Base-by-base conservation (phyloP, 2,888 invertebrate genomes). In the Thymelicus acteon region DNA sequence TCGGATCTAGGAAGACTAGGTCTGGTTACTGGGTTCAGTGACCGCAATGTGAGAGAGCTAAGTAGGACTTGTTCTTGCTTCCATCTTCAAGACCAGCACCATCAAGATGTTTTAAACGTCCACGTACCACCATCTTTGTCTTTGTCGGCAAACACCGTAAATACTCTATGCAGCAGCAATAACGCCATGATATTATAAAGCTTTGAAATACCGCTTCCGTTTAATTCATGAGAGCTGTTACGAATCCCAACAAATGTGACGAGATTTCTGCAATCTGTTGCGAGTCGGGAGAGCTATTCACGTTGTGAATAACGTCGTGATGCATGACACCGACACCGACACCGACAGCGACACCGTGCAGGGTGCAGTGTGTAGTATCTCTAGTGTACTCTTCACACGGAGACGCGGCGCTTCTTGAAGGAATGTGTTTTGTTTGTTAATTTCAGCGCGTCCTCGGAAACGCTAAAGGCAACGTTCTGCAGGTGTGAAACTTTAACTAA, bases 341-440 rank as follows among this genome's bases (percentile, higher is more conserved):
- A 31, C 0, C 44, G 44, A 44, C 44, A 24, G 19, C 54, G 24
- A 10, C 49, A 7, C 49, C 7, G 15, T 8, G 19, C 49, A 6
- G 2, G 8, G 15, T 19, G 15, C 49, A 44, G 31, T 31, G 31
- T 31, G 31, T 31, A 31, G 31, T 31, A 5, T 31, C 31, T n/a
- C n/a, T n/a, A n/a, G n/a, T n/a, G n/a, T n/a, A 31, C 49, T 15
- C 49, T n/a, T 52, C 49, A 52, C 49, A 12, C 7, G 15, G 7
- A 15, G 7, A 15, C 48, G 48, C 48, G 48, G 48, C 48, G 48
- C 48, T 49, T 6, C 48, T n/a, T n/a, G 49, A 7, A 7, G 19
- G 19, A 52, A 19, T 52, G 49, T 19, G 49, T 52, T 19, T 52
- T 52, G 49, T 52, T 52, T 52, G 49, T 52, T 19, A 44, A 52